These are phyloP conservation scores for Montipora foliosa DNA, from an alignment of 64 coral and sea anemone species.

Conservation along the genomic window DNA sequence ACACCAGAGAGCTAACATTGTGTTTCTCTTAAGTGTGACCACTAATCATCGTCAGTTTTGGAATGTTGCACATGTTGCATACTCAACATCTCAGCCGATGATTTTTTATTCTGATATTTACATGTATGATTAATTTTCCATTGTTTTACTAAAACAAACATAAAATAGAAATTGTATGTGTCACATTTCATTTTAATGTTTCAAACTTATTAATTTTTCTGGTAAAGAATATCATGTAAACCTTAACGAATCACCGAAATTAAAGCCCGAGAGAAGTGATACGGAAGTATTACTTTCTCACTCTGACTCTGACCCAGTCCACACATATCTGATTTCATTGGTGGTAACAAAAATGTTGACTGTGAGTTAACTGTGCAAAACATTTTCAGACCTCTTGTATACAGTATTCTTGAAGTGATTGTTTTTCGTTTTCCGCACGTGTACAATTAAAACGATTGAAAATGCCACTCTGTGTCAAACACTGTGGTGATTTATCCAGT, in stretches of 20 bases:
- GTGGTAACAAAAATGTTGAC: neutral
- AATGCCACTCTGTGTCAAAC: no score
- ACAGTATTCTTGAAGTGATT: neutral
- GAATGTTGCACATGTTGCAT: no score
- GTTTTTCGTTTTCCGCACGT: neutral
- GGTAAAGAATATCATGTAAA: neutral
- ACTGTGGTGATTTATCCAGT: neutral
- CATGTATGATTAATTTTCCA: slow-evolving; percentile 10
- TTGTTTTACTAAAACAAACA: neutral
- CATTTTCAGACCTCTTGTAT: neutral
- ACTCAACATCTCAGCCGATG: no score
- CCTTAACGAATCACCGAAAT: neutral
- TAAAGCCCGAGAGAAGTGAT: neutral
- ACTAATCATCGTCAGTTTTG: no score
- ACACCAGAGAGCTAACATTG: no score
- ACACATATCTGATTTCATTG: neutral
- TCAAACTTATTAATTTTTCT: neutral
- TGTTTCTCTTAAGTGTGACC: no score
- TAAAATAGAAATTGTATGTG: no score
- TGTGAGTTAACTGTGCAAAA: neutral
- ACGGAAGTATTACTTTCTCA: neutral
- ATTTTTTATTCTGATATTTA: neutral
- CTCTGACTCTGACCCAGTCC: neutral
- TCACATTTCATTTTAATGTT: neutral
- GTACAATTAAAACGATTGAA: neutral